Conservation (phyloP, 92 coral and sea anemone species). For the Montipora capitata region DNA sequence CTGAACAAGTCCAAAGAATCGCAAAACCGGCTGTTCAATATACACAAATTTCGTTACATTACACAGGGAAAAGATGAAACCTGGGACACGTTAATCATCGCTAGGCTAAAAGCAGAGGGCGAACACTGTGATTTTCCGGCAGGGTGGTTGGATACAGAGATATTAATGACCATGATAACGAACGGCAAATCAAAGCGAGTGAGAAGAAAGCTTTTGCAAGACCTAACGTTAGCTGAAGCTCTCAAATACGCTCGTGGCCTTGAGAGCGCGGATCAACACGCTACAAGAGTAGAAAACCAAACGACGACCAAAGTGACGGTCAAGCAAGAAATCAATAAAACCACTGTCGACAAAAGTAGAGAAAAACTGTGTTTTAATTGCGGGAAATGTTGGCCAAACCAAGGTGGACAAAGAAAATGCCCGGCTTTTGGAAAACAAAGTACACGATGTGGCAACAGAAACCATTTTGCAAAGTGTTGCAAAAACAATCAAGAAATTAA, state of each 20-base stretch:
- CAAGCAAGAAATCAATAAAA: conserved; percentile 36
- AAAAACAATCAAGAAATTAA: conserved; percentile 23
- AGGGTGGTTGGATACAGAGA: conserved; percentile 49
- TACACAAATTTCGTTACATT: conserved; percentile 4
- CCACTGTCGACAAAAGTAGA: not conserved
- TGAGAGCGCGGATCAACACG: conserved; percentile 37
- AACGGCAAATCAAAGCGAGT: conserved; percentile 32
- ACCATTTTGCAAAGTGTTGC: not conserved
- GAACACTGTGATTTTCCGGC: conserved; percentile 19
- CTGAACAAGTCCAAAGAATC: not conserved
- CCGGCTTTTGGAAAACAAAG: conserved; percentile 24
- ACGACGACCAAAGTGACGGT: not conserved
- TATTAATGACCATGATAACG: conserved; percentile 37
- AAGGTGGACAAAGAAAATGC: conserved; percentile 25
- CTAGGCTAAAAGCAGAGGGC: conserved; percentile 10
- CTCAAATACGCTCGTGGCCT: conserved; percentile 27
- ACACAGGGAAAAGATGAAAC: conserved; percentile 15
- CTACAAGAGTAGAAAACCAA: conserved; percentile 25
- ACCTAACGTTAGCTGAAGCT: conserved; percentile 33
- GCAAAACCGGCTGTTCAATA: not conserved
- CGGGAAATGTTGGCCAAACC: conserved; percentile 32
- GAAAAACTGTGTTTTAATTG: conserved; percentile 25
- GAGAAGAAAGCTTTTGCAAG: conserved; percentile 38
- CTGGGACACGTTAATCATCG: conserved; percentile 23
- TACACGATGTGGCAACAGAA: conserved; percentile 7